Evolutionary conservation across 2,797 vertebrate genomes (phyloP), one percentile per base, ranked within the genome.

Genomic region (Bradypus variegatus): DNA sequence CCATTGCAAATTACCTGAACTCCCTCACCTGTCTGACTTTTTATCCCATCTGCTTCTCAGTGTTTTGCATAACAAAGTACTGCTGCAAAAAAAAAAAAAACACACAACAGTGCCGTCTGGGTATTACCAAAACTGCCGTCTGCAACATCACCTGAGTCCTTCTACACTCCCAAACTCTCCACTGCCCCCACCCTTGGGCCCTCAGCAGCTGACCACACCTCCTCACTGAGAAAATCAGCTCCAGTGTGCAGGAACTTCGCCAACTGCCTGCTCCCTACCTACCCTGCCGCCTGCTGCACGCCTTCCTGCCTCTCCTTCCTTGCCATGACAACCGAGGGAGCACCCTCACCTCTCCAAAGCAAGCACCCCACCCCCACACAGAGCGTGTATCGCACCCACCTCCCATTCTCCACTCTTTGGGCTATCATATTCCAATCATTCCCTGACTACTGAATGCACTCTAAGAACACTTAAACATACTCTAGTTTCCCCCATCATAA

Each of bases 381-480:
- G 21, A 65, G 18, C 6, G 18, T 58, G 27, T 29, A 6, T n/a
- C 12, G 45, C 23, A 50, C 6, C 14, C 8, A 55, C 3, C 9
- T 58, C 29, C 14, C 36, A 31, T 45, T 72, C 48, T 45, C 65
- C 12, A 67, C 50, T 89, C 25, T 70, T 64, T 29, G 50, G 62
- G 53, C 9, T 33, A 29, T 23, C 7, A 50, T 10, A 29, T n/a
- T 89, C 60, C 41, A 62, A n/a, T 55, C 2, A 15, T 60, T 85
- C 41, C 45, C n/a, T 25, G 48, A 79, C 25, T 82, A 69, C 0
- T 77, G 3, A 29, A 38, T 18, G 3, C 23, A 65, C 79, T 48
- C 23, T 81, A 76, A 8, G 19, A 67, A 31, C 73, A 75, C 81
- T 80, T 83, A 83, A 86, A 80, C 65, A 67, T 41, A n/a, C 9